These are phyloP conservation scores for Caenorhabditis brenneri DNA, from an alignment of 1,140 invertebrate species.

Conservation along the genomic window DNA sequence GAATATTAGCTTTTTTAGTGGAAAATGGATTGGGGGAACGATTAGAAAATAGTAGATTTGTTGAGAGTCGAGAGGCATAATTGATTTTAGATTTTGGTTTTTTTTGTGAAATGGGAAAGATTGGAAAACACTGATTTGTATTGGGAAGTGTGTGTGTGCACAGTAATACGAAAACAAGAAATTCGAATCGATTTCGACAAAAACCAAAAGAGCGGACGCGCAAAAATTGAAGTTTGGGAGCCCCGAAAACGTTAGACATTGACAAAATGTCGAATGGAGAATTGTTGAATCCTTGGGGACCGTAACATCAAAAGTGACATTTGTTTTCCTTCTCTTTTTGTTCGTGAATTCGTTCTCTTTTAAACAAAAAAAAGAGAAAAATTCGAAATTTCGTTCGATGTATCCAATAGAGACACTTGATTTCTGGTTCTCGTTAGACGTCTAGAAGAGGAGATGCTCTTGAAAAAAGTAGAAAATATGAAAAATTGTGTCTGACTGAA, in stretches of 20 bases:
- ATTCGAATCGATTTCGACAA: background rate
- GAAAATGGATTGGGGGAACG: background rate
- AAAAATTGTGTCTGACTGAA: background rate
- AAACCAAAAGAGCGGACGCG: background rate
- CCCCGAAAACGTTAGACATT: background rate
- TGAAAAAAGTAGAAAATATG: background rate
- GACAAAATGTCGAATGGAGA: background rate
- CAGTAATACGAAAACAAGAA: too few species aligned
- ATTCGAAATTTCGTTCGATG: background rate
- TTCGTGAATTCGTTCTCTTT: background rate
- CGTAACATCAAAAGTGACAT: constrained; percentile 34
- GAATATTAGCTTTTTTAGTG: background rate
- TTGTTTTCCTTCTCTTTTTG: background rate
- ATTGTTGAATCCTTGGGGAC: background rate
- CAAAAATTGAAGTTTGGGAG: background rate
- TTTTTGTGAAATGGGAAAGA: too few species aligned
- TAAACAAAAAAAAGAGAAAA: background rate
- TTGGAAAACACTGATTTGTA: too few species aligned
- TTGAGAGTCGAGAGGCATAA: background rate
- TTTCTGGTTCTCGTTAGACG: background rate
- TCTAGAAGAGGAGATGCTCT: background rate
- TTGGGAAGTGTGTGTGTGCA: too few species aligned
- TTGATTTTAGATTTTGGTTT: too few species aligned
- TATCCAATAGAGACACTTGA: background rate
- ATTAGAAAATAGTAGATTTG: background rate